A percentile compares a stretch with the other conserved stretches of the same genome.
Evolutionary conservation across 2,797 vertebrate species (phyloP).

Genomic region (Gila robusta): DNA sequence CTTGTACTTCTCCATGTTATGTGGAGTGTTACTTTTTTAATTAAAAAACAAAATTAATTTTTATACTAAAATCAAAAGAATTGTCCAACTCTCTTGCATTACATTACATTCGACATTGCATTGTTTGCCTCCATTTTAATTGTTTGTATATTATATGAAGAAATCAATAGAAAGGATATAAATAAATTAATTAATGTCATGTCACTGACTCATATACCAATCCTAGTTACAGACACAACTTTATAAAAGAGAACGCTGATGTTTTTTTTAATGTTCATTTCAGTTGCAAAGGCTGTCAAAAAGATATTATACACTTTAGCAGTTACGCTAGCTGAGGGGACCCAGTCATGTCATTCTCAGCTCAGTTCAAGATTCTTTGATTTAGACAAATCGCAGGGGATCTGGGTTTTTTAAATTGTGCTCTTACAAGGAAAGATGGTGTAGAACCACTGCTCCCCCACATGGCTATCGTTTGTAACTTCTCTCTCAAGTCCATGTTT

Average conservation of each 20-base stretch:
- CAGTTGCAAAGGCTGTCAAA: constrained; percentile 57
- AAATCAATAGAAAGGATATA: not conserved
- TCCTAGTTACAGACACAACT: not conserved
- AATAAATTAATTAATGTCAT: not conserved
- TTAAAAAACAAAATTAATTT: not conserved
- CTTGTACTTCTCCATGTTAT: not conserved
- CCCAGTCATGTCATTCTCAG: constrained; percentile 70
- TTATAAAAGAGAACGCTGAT: not conserved
- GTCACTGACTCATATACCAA: not conserved
- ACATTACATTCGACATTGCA: not conserved
- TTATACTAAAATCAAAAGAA: not conserved
- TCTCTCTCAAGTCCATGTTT: not conserved
- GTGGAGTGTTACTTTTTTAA: not conserved
- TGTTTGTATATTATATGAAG: not conserved
- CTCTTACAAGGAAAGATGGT: not conserved
- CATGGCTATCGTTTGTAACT: constrained; percentile 53
- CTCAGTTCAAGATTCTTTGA: constrained; percentile 60
- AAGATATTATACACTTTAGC: constrained; percentile 62
- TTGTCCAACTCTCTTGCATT: too few relatives aligned
- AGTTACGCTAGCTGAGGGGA: constrained; percentile 65
- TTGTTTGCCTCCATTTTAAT: too few relatives aligned
- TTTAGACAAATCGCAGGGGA: constrained; percentile 54
- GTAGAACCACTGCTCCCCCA: constrained; percentile 72
- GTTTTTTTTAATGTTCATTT: constrained; percentile 29
- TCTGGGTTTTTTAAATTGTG: constrained; percentile 62